Conservation (phyloP, 1,140 invertebrate genomes). For the Drosophila repletoides region DNA sequence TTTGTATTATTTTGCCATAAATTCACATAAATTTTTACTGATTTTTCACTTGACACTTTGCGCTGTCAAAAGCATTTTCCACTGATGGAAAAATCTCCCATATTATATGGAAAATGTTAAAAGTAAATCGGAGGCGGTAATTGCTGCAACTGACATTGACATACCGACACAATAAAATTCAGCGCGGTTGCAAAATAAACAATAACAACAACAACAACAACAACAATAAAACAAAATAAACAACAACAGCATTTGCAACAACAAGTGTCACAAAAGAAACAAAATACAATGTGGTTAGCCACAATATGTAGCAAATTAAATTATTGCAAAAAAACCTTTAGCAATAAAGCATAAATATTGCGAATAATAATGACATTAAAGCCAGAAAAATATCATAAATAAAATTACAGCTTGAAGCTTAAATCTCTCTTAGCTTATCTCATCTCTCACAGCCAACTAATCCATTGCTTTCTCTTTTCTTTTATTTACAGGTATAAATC, state of each 20-base stretch:
- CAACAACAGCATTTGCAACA: slow-evolving; percentile 12
- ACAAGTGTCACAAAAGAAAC: not conserved
- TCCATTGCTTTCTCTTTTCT: not conserved
- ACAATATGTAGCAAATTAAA: slow-evolving; percentile 67
- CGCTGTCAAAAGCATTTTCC: slow-evolving; percentile 33
- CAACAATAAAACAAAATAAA: slow-evolving; percentile 14
- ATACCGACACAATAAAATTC: slow-evolving; percentile 16
- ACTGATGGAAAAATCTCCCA: slow-evolving; percentile 17
- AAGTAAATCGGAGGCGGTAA: slow-evolving; percentile 27
- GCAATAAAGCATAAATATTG: slow-evolving; percentile 13
- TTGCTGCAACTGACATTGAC: slow-evolving; percentile 58
- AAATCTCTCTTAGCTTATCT: too few species aligned
- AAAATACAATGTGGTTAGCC: slow-evolving; percentile 56
- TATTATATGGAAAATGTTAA: slow-evolving; percentile 31
- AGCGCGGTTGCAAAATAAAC: slow-evolving; percentile 26
- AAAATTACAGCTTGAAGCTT: too few species aligned
- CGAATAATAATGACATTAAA: slow-evolving; percentile 38
- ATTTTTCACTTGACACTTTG: slow-evolving; percentile 11
- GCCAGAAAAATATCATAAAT: too few species aligned
- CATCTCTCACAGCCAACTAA: not conserved
- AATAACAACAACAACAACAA: slow-evolving; percentile 13
- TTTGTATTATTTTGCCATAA: slow-evolving; percentile 8
- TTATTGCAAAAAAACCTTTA: slow-evolving; percentile 37
- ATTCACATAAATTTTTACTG: slow-evolving; percentile 2
- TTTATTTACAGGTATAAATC: slow-evolving; percentile 48